Base-by-base conservation (phyloP, 2,888 invertebrate species). In the Therioaphis trifolii region DNA sequence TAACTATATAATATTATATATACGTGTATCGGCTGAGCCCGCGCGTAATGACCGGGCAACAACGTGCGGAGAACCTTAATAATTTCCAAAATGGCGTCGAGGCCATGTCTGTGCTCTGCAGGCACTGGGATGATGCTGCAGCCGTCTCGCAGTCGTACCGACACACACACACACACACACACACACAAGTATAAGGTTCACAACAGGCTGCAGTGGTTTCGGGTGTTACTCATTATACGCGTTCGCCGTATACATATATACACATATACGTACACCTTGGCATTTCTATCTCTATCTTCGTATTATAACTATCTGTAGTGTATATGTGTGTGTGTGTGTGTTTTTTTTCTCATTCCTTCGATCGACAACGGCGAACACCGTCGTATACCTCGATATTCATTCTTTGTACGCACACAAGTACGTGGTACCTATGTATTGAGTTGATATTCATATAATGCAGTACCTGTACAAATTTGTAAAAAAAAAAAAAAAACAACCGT, bases 71-170 rank as follows among this genome's bases (percentile, higher is more conserved):
- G 69, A 71, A 58, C 80, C 80, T 80, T 29, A 46, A 58, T 80
- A 71, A 80, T 80, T 80, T 80, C 71, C 80, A 80, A 80, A 80
- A 80, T 80, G 80, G 80, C 80, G 80, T 80, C 80, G 58, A 80
- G 58, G 80, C 71, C 69, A 80, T 80, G 80, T 80, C 80, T 46
- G 69, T 69, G 40, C 55, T 43, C 68, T 18, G 52, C 35, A 15
- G 46, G 15, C 52, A 46, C 58, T n/a, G 40, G 27, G n/a, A 69
- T 18, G 43, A n/a, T 35, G 72, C 24, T 1, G 21, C 1, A 14
- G 63, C 11, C 1, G 63, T 58, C 24, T 15, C 61, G 4, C 40
- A 9, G 18, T 66, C 29, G 18, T 35, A 3, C 58, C 3, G 58
- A 46, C 46, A 0, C 46, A 14, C 46, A 46, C 46, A 46, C 46